Evolutionary conservation across 2,888 invertebrate species (phyloP).

Genomic region (Halictus ligatus): DNA sequence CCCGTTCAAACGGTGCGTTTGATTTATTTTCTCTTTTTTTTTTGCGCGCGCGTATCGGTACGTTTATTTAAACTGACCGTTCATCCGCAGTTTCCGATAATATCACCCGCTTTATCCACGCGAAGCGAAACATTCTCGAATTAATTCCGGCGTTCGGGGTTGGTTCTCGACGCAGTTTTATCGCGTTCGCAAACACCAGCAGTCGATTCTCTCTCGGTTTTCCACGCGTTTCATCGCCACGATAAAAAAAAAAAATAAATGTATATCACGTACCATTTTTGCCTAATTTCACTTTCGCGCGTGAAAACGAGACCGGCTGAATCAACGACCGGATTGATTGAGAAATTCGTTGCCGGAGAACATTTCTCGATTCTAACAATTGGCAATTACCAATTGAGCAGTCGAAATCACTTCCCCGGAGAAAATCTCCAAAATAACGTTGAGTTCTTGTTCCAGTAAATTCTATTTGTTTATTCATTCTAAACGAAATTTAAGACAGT

Average conservation of each 20-base stretch:
- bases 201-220: neutral
- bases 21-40: neutral
- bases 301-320: neutral
- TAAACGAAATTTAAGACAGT: neutral
- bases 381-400: constrained; percentile 16
- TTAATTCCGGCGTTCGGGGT: neutral
- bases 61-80: neutral
- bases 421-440: neutral
- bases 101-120: neutral
- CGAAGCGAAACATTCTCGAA: neutral
- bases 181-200: neutral
- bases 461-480: neutral
- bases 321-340: constrained; percentile 1
- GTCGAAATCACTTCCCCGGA: neutral
- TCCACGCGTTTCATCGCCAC: neutral
- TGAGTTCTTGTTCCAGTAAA: neutral
- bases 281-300: neutral
- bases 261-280: neutral
- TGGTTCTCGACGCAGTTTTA: neutral
- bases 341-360: constrained; percentile 4
- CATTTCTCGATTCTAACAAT: constrained; percentile 8
- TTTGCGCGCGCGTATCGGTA: neutral
- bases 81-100: neutral
- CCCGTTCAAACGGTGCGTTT: neutral
- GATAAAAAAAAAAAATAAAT: neutral